Evolutionary conservation across 2,797 vertebrate genomes (phyloP).

Genomic region (Melanotaenia nigrans): DNA sequence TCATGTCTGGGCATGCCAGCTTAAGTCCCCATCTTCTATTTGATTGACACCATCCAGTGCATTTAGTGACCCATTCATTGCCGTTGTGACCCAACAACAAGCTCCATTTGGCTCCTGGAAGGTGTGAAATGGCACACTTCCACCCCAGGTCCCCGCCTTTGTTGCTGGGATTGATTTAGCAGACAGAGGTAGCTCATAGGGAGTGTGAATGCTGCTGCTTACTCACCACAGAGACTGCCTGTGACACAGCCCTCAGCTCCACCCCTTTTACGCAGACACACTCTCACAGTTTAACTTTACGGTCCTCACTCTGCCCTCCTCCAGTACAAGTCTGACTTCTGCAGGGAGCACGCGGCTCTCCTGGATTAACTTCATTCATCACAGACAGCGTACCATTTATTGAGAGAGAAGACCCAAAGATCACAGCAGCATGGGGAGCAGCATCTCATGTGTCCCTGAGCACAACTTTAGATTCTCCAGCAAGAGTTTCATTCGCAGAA

Average conservation of each 20-base stretch:
- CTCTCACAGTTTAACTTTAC: constrained; percentile 62
- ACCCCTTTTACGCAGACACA: constrained; percentile 70
- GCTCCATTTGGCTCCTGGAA: constrained; percentile 80
- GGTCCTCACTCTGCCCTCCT: constrained; percentile 55
- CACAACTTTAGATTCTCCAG: constrained; percentile 85
- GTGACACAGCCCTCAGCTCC: constrained; percentile 63
- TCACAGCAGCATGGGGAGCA: constrained; percentile 82
- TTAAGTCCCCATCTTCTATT: constrained; percentile 50
- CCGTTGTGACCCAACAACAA: constrained; percentile 57
- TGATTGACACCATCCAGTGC: constrained; percentile 71
- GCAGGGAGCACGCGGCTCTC: constrained; percentile 42
- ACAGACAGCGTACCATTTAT: constrained; percentile 49
- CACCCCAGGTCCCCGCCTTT: constrained; percentile 55
- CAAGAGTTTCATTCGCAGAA: constrained; percentile 86
- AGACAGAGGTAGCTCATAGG: constrained; percentile 69
- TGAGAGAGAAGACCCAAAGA: constrained; percentile 39
- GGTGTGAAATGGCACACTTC: constrained; percentile 81
- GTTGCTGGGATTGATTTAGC: constrained; percentile 78
- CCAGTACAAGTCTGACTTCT: constrained; percentile 69
- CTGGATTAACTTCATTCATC: constrained; percentile 72
- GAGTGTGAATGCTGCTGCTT: constrained; percentile 73
- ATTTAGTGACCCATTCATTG: constrained; percentile 49
- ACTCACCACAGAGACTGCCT: constrained; percentile 39
- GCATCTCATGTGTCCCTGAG: constrained; percentile 86
- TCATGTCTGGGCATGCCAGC: constrained; percentile 75